Evolutionary conservation across 2,888 invertebrate genomes (phyloP), one percentile per base, ranked within the genome.

Genomic region (Patella ulyssiponensis): DNA sequence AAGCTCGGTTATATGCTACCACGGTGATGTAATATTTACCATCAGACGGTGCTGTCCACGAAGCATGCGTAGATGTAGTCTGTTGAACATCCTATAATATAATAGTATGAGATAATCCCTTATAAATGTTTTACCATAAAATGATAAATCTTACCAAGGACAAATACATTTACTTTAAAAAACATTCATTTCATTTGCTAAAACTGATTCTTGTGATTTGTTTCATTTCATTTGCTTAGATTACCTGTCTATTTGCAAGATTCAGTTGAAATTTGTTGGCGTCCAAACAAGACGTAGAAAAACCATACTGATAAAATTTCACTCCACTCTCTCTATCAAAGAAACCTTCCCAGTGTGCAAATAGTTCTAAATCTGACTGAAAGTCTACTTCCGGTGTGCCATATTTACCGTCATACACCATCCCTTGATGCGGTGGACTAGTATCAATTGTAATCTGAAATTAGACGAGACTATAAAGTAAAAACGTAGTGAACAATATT

Each of bases 271-370:
- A 75, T 27, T 52, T n/a, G 15, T 75, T 73, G 17, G 76, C 77
- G 2, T 69, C 69, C 14, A 84, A 52, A 76, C 86, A 86, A 12
- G 33, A 17, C 12, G 74, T 77, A 2, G 74, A 73, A 71, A 84
- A 85, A 7, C 79, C 81, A 75, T 85, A 87, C 72, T 83, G 80
- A 69, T 88, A 88, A 72, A 83, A 85, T 74, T 75, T 76, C 14
- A 88, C 81, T 11, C 85, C 85, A 78, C 86, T 86, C 77, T 87
- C 88, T 73, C 81, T 81, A 78, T 88, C 88, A 78, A 88, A 87
- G 77, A 87, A 88, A 0, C 85, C 88, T 69, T 81, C 80, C 88
- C 88, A 88, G 75, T 87, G 77, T 1, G 84, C 85, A 20, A 79
- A 72, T 5, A 87, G 72, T 17, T 54, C 73, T 9, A 71, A 33